Percentiles rank a stretch among this genome's conserved stretches.
Conservation (phyloP, 2,113 vertebrate species). For the Sorex fumeus region DNA sequence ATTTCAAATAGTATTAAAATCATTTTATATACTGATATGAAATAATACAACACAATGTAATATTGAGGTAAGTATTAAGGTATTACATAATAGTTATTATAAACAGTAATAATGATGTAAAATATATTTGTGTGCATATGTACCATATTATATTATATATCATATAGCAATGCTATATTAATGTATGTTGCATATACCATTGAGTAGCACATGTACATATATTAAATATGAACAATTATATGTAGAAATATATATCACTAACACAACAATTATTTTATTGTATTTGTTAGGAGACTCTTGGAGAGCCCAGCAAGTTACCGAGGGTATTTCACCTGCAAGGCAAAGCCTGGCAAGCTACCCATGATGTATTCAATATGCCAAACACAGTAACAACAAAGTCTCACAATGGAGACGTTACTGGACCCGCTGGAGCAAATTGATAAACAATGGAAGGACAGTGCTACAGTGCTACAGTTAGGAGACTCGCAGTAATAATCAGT, state of each 20-base stretch:
- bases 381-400: too few species aligned
- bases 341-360: too few species aligned
- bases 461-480: too few species aligned
- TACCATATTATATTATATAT: background rate
- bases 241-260: background rate
- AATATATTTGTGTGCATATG: background rate
- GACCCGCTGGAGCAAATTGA: too few species aligned
- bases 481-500: background rate
- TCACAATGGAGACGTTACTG: too few species aligned
- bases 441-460: too few species aligned
- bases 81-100: background rate
- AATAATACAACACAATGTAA: background rate
- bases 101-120: background rate
- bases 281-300: background rate
- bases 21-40: background rate
- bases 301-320: too few species aligned
- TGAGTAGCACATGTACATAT: background rate
- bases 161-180: background rate
- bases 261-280: background rate
- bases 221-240: background rate
- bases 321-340: too few species aligned
- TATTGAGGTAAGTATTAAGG: background rate
- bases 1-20: background rate
- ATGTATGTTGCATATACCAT: background rate
- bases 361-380: too few species aligned